These are phyloP conservation scores for Leptobrachium leishanense DNA, from an alignment of 2,113 vertebrate species.

Conservation along the genomic window DNA sequence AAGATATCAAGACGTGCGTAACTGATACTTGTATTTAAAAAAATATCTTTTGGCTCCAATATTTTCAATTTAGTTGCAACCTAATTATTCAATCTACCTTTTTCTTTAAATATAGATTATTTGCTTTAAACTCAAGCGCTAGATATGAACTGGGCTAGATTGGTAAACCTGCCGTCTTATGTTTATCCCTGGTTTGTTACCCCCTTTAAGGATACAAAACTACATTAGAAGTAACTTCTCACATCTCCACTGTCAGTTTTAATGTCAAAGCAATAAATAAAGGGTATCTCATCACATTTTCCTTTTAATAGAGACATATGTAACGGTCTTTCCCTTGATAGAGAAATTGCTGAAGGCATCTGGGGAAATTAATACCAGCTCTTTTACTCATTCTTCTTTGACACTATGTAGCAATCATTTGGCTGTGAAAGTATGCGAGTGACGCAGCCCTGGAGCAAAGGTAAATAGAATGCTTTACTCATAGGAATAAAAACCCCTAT, in stretches of 20 bases:
- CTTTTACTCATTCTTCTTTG: background rate
- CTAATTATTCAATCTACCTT: too few species aligned
- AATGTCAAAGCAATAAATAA: conserved; percentile 9
- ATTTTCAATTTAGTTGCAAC: too few species aligned
- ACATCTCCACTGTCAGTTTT: background rate
- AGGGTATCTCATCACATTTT: conserved; percentile 7
- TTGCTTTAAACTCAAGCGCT: too few species aligned
- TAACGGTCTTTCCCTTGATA: background rate
- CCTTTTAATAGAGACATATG: background rate
- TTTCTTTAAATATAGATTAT: too few species aligned
- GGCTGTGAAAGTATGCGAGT: background rate
- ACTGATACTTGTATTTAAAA: too few species aligned
- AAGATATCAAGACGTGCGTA: too few species aligned
- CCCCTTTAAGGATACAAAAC: background rate
- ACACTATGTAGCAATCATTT: background rate
- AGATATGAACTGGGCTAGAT: too few species aligned
- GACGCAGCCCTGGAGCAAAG: background rate
- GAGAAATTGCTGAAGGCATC: background rate
- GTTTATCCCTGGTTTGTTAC: background rate
- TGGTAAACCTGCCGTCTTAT: too few species aligned
- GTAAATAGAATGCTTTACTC: too few species aligned
- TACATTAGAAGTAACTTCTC: background rate
- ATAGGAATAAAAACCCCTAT: too few species aligned
- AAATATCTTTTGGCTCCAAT: too few species aligned
- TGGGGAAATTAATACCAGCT: conserved; percentile 12